Percentiles rank a stretch among this genome's conserved stretches.
Conservation (phyloP, 2,888 invertebrate genomes). For the Leptinotarsa haldemani region DNA sequence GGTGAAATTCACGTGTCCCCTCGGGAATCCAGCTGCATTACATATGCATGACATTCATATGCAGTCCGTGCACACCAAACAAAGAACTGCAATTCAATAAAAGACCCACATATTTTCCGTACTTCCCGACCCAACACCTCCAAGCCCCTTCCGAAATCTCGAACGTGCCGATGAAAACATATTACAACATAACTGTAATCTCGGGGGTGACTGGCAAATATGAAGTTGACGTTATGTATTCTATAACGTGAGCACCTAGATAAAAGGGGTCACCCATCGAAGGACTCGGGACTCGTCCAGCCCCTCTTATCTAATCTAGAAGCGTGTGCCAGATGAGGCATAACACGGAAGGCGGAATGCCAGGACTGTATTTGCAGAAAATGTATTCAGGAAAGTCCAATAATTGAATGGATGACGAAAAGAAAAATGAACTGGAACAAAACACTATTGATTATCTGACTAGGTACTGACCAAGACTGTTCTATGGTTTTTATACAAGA, state of each 20-base stretch:
- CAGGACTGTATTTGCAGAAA: slow-evolving; percentile 10
- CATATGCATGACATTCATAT: neutral
- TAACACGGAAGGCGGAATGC: slow-evolving; percentile 19
- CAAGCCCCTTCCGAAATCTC: slow-evolving; percentile 23
- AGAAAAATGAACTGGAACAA: no score
- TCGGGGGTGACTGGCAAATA: slow-evolving; percentile 21
- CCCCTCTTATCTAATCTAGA: slow-evolving; percentile 33
- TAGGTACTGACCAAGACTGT: no score
- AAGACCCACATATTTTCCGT: slow-evolving; percentile 7
- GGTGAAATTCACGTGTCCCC: neutral
- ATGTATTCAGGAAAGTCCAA: neutral
- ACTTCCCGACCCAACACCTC: slow-evolving; percentile 9
- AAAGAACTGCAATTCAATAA: slow-evolving; percentile 15
- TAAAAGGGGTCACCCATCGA: slow-evolving; percentile 26
- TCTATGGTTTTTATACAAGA: no score
- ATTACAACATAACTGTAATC: slow-evolving; percentile 25
- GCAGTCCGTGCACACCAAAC: neutral
- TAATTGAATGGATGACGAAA: no score
- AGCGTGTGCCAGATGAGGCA: slow-evolving; percentile 38
- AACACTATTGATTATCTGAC: no score
- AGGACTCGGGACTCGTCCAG: slow-evolving; percentile 14
- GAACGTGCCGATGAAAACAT: slow-evolving; percentile 26
- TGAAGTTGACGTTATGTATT: slow-evolving; percentile 35
- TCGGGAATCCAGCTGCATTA: neutral
- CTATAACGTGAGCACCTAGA: slow-evolving; percentile 31